A percentile compares a stretch with the other conserved stretches of the same genome.
These are phyloP conservation scores for Euthynnus affinis DNA, from an alignment of 2,797 vertebrate species.

Conservation along the genomic window DNA sequence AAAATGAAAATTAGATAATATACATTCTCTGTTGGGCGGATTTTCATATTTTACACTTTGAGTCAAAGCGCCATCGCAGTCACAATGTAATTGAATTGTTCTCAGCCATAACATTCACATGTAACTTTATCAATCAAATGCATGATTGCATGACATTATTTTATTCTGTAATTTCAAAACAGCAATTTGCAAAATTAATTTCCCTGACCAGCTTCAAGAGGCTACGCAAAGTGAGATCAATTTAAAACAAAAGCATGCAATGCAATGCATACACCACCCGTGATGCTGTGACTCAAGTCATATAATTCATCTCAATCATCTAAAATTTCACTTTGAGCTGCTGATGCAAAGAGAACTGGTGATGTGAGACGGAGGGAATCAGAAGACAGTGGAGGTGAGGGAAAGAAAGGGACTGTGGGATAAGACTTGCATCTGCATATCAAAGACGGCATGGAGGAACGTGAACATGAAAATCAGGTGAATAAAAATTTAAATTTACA, in stretches of 20 bases:
- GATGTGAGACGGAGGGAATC: constrained; percentile 17
- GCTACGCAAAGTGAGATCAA: constrained; percentile 44
- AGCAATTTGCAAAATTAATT: constrained; percentile 32
- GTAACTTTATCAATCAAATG: constrained; percentile 29
- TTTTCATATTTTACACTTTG: constrained; percentile 16
- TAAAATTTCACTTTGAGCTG: constrained; percentile 56
- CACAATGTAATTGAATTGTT: constrained; percentile 8
- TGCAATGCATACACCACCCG: constrained; percentile 35
- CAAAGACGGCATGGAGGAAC: constrained; percentile 56
- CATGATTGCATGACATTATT: constrained; percentile 12
- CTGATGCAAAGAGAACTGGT: constrained; percentile 20
- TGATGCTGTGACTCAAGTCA: constrained; percentile 42
- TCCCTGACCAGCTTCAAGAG: neutral
- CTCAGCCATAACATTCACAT: constrained; percentile 21
- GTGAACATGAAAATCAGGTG: constrained; percentile 44
- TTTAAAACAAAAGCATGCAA: constrained; percentile 47
- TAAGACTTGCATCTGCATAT: constrained; percentile 71
- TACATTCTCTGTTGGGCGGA: neutral
- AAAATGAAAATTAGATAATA: neutral
- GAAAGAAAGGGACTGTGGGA: constrained; percentile 35
- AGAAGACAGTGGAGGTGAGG: constrained; percentile 40
- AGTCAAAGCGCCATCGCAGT: neutral
- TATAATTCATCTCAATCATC: constrained; percentile 59
- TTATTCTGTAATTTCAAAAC: constrained; percentile 47
- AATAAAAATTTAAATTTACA: constrained; percentile 49